Conservation (phyloP, 2,113 vertebrate species). For the Myotis lucifugus region DNA sequence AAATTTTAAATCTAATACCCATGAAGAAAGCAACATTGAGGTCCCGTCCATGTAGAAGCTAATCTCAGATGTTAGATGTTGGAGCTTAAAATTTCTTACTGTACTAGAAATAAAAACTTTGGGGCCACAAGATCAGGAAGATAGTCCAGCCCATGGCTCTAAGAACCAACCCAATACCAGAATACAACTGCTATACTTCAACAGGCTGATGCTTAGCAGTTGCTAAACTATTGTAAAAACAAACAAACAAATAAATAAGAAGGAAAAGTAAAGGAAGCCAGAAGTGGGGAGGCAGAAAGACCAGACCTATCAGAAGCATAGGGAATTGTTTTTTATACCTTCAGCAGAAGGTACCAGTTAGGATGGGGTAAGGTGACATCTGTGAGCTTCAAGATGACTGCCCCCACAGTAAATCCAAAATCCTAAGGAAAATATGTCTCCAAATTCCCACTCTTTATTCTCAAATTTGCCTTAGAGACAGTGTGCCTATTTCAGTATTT, state of each 20-base stretch:
- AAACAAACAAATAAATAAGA: neutral
- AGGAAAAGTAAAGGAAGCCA: neutral
- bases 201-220: neutral
- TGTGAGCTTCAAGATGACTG: neutral
- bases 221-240: neutral
- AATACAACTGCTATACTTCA: neutral
- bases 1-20: neutral
- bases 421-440: neutral
- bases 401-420: neutral
- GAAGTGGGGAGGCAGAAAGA: neutral
- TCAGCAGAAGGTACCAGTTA: neutral
- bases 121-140: neutral
- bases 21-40: neutral
- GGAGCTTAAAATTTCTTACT: neutral
- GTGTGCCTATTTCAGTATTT: constrained; percentile 27
- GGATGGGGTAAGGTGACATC: neutral
- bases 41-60: neutral
- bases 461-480: neutral
- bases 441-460: neutral
- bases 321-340: neutral
- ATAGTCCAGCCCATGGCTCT: neutral
- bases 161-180: neutral
- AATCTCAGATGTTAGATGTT: neutral
- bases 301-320: neutral
- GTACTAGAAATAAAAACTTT: neutral